Conservation (phyloP, 2,888 invertebrate genomes). For the Exocentrus adspersus region DNA sequence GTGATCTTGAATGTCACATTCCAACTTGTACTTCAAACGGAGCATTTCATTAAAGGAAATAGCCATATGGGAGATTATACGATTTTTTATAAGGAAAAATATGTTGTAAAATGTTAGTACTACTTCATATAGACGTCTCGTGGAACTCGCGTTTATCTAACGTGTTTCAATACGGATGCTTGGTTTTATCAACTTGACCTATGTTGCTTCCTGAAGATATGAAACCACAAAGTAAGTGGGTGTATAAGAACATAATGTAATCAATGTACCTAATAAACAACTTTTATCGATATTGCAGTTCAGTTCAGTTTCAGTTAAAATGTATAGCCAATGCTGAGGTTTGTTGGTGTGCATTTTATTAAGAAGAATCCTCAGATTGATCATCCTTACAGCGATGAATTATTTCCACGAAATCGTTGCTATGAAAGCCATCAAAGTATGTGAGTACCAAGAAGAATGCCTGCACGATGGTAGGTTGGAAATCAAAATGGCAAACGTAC, state of each 20-base stretch:
- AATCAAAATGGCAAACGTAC: conserved; percentile 51
- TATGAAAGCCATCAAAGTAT: background rate
- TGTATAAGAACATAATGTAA: conserved; percentile 37
- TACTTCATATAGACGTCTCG: conserved; percentile 27
- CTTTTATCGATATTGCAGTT: background rate
- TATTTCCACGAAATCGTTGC: conserved; percentile 15
- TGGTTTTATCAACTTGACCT: conserved; percentile 54
- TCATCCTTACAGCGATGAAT: no score
- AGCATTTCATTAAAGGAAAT: background rate
- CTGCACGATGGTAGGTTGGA: conserved; percentile 39
- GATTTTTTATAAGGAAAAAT: background rate
- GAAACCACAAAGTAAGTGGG: conserved; percentile 45
- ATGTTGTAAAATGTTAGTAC: background rate
- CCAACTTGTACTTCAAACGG: background rate
- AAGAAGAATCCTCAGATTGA: no score
- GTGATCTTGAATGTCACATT: background rate
- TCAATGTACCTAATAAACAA: conserved; percentile 5
- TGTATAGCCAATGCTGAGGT: no score
- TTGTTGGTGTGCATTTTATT: no score
- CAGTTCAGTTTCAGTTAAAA: conserved; percentile 2
- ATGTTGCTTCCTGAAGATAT: conserved; percentile 56
- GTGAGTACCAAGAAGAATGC: conserved; percentile 28
- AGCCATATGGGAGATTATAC: background rate
- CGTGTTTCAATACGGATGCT: conserved; percentile 56
- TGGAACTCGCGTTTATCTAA: conserved; percentile 39